phyloP scores from a whole-genome alignment of 1,140 invertebrate species.

The Magallana angulata region DNA sequence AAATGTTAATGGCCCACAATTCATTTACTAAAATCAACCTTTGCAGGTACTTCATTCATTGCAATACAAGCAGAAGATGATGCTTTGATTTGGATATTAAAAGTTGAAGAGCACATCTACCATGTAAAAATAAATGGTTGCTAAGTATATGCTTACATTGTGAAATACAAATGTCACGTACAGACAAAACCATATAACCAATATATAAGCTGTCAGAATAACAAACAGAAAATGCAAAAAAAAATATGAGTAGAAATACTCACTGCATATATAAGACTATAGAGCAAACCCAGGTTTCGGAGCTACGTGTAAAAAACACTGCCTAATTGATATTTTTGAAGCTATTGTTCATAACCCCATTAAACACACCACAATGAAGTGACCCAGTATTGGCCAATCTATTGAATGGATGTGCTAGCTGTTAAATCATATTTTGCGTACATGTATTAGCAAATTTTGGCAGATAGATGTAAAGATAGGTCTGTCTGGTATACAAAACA shows the following conservation, averaged over 20 bases:
- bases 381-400: not conserved
- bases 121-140: not conserved
- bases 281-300: not conserved
- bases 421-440: constrained; percentile 19
- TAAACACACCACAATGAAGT: constrained; percentile 1
- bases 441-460: not conserved
- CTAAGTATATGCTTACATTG: not conserved
- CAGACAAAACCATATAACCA: not conserved
- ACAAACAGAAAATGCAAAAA: not conserved
- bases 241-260: not conserved
- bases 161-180: not conserved
- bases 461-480: constrained; percentile 21
- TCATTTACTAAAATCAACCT: not conserved
- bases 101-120: no score
- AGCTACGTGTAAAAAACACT: not conserved
- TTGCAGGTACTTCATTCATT: not conserved
- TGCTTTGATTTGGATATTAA: no score
- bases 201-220: not conserved
- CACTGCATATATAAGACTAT: constrained; percentile 4
- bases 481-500: not conserved
- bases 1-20: not conserved
- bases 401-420: not conserved
- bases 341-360: not conserved
- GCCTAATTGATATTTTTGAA: not conserved
- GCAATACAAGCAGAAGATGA: not conserved